A percentile compares a stretch with the other conserved stretches of the same genome.
These are phyloP conservation scores for Naja naja DNA, from an alignment of 2,113 vertebrate genomes.

Conservation along the genomic window DNA sequence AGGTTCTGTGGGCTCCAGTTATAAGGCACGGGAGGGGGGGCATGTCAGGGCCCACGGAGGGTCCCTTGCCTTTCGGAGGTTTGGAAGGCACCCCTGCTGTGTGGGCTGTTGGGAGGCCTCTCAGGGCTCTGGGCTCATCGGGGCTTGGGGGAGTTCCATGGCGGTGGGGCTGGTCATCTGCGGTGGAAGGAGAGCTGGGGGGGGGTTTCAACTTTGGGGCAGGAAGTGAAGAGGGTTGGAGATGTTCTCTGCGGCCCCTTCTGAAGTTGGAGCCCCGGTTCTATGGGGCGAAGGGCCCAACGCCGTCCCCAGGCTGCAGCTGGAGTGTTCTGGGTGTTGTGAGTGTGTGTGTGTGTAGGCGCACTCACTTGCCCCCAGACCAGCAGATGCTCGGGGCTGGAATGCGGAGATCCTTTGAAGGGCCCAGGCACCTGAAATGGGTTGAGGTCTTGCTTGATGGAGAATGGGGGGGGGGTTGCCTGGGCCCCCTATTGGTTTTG, in stretches of 20 bases:
- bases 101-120: neutral
- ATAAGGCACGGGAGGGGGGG: no score
- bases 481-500: neutral
- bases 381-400: neutral
- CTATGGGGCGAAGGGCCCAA: neutral
- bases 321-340: neutral
- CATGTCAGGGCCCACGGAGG: neutral
- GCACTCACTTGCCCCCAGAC: neutral
- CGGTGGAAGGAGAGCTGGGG: neutral
- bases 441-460: neutral
- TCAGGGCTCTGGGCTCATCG: neutral
- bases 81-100: neutral
- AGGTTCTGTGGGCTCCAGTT: neutral
- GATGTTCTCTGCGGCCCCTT: neutral
- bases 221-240: neutral
- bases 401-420: neutral
- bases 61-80: neutral
- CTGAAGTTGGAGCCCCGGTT: neutral
- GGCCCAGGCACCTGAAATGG: neutral
- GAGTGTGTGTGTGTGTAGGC: neutral
- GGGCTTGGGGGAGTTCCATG: neutral
- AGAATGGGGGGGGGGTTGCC: fast-evolving
- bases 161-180: neutral
- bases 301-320: neutral
- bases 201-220: no score